Percentiles rank a stretch among this genome's conserved stretches.
These are phyloP conservation scores for Acanthopleura granulata DNA, from an alignment of 2,888 invertebrate species.

Conservation along the genomic window DNA sequence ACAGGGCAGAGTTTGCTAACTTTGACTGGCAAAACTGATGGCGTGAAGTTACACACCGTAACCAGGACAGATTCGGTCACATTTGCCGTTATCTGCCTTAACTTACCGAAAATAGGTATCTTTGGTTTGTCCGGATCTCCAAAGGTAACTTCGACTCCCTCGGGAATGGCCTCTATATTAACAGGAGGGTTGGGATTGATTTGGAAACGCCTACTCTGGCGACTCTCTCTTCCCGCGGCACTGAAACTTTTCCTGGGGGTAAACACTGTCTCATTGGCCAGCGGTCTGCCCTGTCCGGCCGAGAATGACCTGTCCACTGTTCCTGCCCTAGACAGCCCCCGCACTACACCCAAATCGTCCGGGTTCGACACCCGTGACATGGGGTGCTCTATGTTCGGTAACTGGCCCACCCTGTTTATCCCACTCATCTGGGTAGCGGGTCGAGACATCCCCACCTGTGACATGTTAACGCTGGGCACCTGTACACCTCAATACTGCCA, in stretches of 20 bases:
- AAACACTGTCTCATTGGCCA: slow-evolving; percentile 53
- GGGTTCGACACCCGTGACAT: slow-evolving; percentile 62
- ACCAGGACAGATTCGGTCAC: background rate
- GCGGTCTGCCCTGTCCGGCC: slow-evolving; percentile 48
- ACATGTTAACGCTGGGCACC: slow-evolving; percentile 37
- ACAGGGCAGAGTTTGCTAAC: too few species aligned
- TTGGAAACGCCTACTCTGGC: slow-evolving; percentile 33
- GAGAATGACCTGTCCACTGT: slow-evolving; percentile 39
- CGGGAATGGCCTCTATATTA: slow-evolving; percentile 57
- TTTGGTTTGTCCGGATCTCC: slow-evolving; percentile 63
- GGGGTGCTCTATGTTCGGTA: slow-evolving; percentile 65
- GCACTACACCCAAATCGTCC: slow-evolving; percentile 50
- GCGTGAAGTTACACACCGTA: background rate
- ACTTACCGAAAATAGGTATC: slow-evolving; percentile 67
- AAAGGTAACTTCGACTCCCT: slow-evolving; percentile 61
- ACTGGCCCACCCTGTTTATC: slow-evolving; percentile 41
- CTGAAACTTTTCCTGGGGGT: slow-evolving; percentile 47
- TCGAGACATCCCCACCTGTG: slow-evolving; percentile 51
- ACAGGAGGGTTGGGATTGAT: slow-evolving; percentile 27
- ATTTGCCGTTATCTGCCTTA: background rate
- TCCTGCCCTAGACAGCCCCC: slow-evolving; percentile 59
- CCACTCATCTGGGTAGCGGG: slow-evolving; percentile 41
- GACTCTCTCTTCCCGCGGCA: slow-evolving; percentile 44
- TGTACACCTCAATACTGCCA: too few species aligned
- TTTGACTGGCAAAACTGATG: too few species aligned